Base-by-base conservation (phyloP, 2,113 vertebrate genomes). In the Trematocara macrostoma region DNA sequence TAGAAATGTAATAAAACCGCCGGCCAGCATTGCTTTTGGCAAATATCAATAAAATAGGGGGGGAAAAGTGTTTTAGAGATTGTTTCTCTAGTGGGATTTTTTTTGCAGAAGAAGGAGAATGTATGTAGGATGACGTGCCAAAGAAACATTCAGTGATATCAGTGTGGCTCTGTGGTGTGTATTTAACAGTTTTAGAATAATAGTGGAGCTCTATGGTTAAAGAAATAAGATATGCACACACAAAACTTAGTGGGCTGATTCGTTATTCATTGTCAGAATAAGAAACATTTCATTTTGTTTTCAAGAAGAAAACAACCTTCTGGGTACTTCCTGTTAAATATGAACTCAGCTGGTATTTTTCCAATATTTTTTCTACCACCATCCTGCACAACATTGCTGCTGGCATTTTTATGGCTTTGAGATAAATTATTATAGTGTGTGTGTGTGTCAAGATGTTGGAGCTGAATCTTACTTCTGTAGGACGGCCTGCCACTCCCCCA, bases 401-500 rank as follows among this genome's bases (percentile, higher is more conserved):
- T 74, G 14, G 49, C 15, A 31, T 31, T 47, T 47, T 29, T 29
- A 7, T 11, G 26, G 80, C 45, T 53, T 81, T 80, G 9, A 69
- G 9, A 18, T 34, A 52, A 52, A 55, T 15, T 35, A 49, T 7
- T 15, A 51, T 8, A 3, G n/a, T 55, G 52, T 11, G 11, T 55
- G 52, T 56, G 23, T 67, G 11, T 40, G 0, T 47, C 67, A 71
- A 34, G 42, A 20, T 23, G 35, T 31, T 31, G 0, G 42, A 47
- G 23, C 38, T 49, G 42, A 74, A 85, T 94, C 98, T 97, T 96
- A 99, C 98, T 98, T 99, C 96, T 99, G 98, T 91, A 99, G 97
- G 93, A 99, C 98, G 9, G 97, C 96, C 94, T 99, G 98, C 98
- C 98, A 99, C 96, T 99, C 98, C 61, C 98, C 98, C 84, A 99